Conservation (phyloP, 2,113 vertebrate genomes). For the Deroptyus accipitrinus region DNA sequence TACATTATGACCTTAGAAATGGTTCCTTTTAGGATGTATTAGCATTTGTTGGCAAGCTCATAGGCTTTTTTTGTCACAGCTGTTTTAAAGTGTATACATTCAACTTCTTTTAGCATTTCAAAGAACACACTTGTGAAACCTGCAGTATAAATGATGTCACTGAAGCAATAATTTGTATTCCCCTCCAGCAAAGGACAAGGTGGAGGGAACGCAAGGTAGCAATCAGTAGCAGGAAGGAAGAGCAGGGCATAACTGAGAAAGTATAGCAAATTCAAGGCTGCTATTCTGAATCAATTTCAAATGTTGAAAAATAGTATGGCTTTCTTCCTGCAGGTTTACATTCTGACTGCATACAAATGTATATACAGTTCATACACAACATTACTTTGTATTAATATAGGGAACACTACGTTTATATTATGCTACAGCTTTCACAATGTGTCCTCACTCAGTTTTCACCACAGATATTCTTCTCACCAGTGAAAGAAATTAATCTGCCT, state of each 20-base stretch:
- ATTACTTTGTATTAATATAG: not conserved
- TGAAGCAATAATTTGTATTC: not conserved
- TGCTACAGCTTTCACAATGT: not conserved
- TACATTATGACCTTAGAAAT: not conserved
- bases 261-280: not conserved
- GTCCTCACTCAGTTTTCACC: not conserved
- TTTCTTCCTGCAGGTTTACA: not conserved
- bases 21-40: not conserved
- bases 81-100: not conserved
- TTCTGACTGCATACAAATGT: not conserved
- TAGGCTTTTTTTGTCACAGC: not conserved
- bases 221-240: not conserved
- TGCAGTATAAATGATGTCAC: not conserved
- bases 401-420: not conserved
- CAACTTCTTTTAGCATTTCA: not conserved
- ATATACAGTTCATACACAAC: not conserved
- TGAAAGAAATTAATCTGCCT: not conserved
- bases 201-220: not conserved
- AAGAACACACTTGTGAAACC: not conserved
- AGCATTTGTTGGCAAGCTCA: not conserved
- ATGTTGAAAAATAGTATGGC: not conserved
- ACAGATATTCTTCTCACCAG: not conserved
- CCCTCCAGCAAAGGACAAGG: not conserved
- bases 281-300: not conserved
- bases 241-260: not conserved